Percentiles rank a stretch among this genome's conserved stretches.
Evolutionary conservation across 2,797 vertebrate genomes (phyloP).

Genomic region (Mallotus villosus): DNA sequence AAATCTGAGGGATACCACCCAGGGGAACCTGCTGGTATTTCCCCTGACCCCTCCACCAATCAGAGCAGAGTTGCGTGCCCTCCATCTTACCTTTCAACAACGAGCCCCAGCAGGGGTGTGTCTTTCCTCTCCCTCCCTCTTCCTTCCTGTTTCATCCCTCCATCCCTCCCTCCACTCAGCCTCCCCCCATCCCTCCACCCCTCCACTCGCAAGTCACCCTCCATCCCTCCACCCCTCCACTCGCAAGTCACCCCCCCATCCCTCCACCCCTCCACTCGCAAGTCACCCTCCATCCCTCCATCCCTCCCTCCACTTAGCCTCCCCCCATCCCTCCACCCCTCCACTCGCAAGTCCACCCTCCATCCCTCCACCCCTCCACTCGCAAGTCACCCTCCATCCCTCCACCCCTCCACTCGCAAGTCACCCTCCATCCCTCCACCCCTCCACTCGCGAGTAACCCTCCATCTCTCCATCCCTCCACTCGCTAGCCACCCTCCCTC

Average conservation of each 20-base stretch:
- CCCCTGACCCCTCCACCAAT: constrained; percentile 12
- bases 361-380: not conserved
- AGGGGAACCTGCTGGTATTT: constrained; percentile 15
- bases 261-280: not conserved
- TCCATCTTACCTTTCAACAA: not conserved
- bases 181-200: not conserved
- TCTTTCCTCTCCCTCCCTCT: not conserved
- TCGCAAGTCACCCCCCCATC: too few species aligned
- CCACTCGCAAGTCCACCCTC: too few species aligned
- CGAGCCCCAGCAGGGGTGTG: not conserved
- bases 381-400: too few species aligned
- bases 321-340: not conserved
- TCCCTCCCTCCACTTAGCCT: not conserved
- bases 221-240: not conserved
- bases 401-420: not conserved
- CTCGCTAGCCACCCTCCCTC: too few species aligned
- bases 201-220: too few species aligned
- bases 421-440: not conserved
- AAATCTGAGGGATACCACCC: constrained; percentile 9
- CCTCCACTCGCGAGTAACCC: not conserved
- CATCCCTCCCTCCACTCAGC: not conserved
- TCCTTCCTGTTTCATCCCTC: constrained; percentile 10
- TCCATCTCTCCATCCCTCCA: not conserved
- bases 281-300: not conserved
- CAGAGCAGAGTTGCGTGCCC: not conserved